These are phyloP conservation scores for Ptilorrhoa leucosticta DNA, from an alignment of 2,113 vertebrate species.

Conservation along the genomic window DNA sequence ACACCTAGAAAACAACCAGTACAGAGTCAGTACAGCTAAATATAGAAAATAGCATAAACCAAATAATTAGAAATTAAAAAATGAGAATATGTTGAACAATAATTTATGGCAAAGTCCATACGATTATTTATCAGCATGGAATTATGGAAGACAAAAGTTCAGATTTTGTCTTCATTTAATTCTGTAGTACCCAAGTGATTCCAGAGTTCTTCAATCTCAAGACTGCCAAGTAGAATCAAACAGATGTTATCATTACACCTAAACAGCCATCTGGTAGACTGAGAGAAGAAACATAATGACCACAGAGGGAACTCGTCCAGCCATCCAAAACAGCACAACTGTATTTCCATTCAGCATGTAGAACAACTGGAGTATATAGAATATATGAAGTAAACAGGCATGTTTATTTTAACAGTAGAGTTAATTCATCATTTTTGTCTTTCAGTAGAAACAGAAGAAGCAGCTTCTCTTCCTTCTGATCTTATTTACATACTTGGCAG, in stretches of 20 bases:
- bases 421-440: neutral
- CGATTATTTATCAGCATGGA: neutral
- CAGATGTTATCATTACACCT: neutral
- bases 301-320: neutral
- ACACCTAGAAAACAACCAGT: slow-evolving; percentile 50
- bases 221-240: neutral
- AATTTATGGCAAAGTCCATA: neutral
- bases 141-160: neutral
- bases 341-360: neutral
- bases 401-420: neutral
- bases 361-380: neutral
- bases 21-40: neutral
- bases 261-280: neutral
- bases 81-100: fast-evolving
- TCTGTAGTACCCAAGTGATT: neutral
- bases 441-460: neutral
- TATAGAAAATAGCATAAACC: neutral
- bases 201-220: neutral
- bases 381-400: neutral
- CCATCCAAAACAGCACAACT: neutral
- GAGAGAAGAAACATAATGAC: neutral
- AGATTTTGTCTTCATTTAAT: neutral
- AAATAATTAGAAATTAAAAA: neutral
- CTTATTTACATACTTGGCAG: neutral
- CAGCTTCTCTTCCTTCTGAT: neutral